A percentile compares a stretch with the other conserved stretches of the same genome.
Conservation (phyloP, 2,113 vertebrate species). For the Rhinoptilus africanus region DNA sequence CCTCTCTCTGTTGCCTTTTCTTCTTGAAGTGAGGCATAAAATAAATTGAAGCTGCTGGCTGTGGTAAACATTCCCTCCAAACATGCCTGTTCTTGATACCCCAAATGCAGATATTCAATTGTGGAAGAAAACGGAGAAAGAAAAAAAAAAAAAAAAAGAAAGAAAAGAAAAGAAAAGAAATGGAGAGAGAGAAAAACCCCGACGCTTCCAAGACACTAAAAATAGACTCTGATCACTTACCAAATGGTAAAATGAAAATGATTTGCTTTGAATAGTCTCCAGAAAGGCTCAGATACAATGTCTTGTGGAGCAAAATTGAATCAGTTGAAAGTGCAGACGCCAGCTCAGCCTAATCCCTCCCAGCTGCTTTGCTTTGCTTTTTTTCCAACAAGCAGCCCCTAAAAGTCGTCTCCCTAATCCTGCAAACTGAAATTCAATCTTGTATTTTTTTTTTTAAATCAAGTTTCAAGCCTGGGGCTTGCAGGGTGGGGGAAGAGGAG, state of each 20-base stretch:
- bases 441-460: conserved; percentile 66
- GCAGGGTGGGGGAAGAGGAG: conserved; percentile 56
- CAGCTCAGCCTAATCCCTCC: conserved; percentile 73
- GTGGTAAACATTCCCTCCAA: conserved; percentile 13
- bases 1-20: not conserved
- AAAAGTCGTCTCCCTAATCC: conserved; percentile 76
- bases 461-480: conserved; percentile 69
- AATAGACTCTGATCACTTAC: conserved; percentile 67
- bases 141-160: too few relatives aligned
- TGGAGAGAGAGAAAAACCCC: not conserved
- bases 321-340: conserved; percentile 73
- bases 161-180: not conserved
- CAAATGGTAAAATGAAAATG: conserved; percentile 69
- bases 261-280: conserved; percentile 73
- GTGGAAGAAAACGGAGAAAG: not conserved
- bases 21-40: conserved; percentile 22
- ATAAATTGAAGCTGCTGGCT: conserved; percentile 1
- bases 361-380: conserved; percentile 74
- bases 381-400: conserved; percentile 73
- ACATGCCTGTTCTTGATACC: conserved; percentile 45
- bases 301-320: conserved; percentile 73
- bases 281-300: conserved; percentile 72
- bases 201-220: conserved; percentile 51
- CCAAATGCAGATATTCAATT: conserved; percentile 2
- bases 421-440: conserved; percentile 77